A percentile compares a stretch with the other conserved stretches of the same genome.
These are phyloP conservation scores for Manis pentadactyla DNA, from an alignment of 2,797 vertebrate species.

Conservation along the genomic window DNA sequence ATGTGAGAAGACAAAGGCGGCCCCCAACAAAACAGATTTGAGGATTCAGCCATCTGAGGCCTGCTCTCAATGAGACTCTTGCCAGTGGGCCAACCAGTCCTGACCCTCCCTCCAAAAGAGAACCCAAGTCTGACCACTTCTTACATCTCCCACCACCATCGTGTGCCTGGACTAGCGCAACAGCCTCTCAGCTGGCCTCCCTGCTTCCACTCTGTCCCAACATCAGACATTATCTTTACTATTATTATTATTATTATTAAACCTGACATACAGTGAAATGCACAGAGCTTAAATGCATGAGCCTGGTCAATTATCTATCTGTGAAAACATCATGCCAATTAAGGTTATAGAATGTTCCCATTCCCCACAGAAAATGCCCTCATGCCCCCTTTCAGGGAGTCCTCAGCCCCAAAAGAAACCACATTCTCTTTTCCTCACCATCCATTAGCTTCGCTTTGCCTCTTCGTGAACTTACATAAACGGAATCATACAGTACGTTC, in stretches of 20 bases:
- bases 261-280: background rate
- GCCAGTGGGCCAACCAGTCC: background rate
- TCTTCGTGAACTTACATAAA: background rate
- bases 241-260: too few relatives aligned
- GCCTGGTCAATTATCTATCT: background rate
- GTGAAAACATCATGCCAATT: background rate
- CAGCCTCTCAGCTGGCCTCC: background rate
- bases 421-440: background rate
- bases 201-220: background rate
- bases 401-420: too few relatives aligned
- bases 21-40: too few relatives aligned
- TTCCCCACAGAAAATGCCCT: too few relatives aligned
- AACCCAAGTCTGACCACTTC: background rate
- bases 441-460: background rate
- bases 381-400: too few relatives aligned
- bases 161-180: background rate
- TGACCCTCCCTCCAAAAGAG: background rate
- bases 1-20: too few relatives aligned
- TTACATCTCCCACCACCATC: background rate
- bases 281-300: background rate
- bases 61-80: background rate
- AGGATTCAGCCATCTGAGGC: background rate
- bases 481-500: background rate
- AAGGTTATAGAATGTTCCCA: background rate
- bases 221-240: background rate